Evolutionary conservation across 2,888 invertebrate species (phyloP), one percentile per base, ranked within the genome.

Genomic region (Priocnemis perturbator): DNA sequence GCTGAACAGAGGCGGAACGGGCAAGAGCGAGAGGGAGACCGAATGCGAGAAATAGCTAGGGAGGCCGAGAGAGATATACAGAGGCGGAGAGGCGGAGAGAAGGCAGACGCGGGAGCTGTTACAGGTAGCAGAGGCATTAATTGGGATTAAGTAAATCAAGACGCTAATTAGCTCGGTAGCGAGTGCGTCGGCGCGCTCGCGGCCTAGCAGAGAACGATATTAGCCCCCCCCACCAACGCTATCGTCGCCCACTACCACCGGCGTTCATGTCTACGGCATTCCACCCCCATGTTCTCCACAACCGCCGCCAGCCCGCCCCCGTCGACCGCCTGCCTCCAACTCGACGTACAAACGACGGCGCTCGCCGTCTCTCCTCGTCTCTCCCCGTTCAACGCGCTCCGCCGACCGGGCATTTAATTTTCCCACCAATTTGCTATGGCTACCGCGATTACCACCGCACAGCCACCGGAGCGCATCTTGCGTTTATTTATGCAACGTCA

Each of bases 141-240:
- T 89, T 89, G 88, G 89, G 88, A 89, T 89, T 89, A 89, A 89
- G 88, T 89, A 89, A 89, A 89, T 89, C 88, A 89, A 89, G 89
- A 88, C 87, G 87, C 88, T 89, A 89, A 89, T 89, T 89, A 89
- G 88, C 89, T 86, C 85, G 85, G 37, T 81, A 73, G 79, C 69
- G 64, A 67, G 72, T 64, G 67, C 73, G 67, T 67, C 61, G 60
- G 65, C 68, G 64, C 73, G 64, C 53, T 59, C 66, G 26, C 44
- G 23, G 20, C 26, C 55, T 23, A 23, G 55, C 21, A 21, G 11
- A 20, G 52, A 44, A 50, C 60, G 59, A 26, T 26, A 55, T 48
- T 67, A 60, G 50, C 9, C 48, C 71, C 72, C n/a, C 53, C 45
- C 47, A 21, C 48, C 60, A 30, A 23, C 61, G 20, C 44, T 44